Percentiles rank a stretch among this genome's conserved stretches.
Evolutionary conservation across 2,113 vertebrate species (phyloP).

Genomic region (Gallinago undulata): DNA sequence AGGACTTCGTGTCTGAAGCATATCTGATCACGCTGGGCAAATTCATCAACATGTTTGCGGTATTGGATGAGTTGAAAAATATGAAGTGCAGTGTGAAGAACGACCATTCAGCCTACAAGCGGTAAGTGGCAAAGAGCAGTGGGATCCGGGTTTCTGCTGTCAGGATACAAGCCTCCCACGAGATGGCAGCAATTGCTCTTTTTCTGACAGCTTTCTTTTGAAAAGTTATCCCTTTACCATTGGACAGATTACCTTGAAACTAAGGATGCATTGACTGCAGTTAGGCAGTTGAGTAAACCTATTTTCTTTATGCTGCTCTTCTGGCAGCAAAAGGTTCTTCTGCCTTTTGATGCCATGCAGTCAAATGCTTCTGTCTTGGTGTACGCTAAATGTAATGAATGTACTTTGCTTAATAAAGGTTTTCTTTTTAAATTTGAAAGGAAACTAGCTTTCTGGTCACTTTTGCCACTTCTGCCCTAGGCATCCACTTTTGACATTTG

Average conservation of each 20-base stretch:
- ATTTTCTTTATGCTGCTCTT: background rate
- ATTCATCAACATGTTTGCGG: conserved; percentile 99
- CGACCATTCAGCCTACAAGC: conserved; percentile 94
- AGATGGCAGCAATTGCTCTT: conserved; percentile 71
- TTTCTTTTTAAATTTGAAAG: background rate
- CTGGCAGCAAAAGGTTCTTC: background rate
- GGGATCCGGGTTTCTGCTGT: background rate
- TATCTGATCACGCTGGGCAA: conserved; percentile 95
- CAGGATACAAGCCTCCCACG: conserved; percentile 3
- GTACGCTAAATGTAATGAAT: background rate
- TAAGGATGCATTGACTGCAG: background rate
- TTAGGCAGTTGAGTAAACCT: background rate
- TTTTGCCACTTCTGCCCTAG: background rate
- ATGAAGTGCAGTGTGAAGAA: conserved; percentile 99
- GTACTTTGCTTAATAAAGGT: background rate
- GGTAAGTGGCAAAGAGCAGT: conserved; percentile 69
- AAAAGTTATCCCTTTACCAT: background rate
- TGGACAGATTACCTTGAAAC: background rate
- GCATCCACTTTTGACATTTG: background rate
- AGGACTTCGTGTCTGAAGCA: conserved; percentile 97
- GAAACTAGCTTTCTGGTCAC: rapidly evolving
- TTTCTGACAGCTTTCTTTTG: background rate
- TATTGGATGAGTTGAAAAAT: conserved; percentile 95
- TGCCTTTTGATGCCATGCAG: background rate
- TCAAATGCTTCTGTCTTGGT: background rate